Evolutionary conservation across 2,888 invertebrate genomes (phyloP).

Genomic region (Trimorus sp.): DNA sequence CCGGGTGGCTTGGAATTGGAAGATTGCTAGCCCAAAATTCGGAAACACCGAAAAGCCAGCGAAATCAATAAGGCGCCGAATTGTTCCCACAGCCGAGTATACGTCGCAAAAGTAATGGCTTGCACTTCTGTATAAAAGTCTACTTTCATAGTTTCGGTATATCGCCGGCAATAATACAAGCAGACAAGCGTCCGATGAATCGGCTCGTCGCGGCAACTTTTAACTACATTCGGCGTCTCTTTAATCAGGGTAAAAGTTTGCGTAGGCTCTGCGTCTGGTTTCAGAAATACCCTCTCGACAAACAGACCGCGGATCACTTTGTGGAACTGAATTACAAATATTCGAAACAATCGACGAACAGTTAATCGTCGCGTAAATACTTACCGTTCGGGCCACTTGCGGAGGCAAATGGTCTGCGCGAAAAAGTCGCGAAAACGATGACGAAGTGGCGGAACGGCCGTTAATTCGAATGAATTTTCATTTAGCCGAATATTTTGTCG

Average conservation of each 20-base stretch:
- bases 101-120: constrained; percentile 70
- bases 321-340: too few species aligned
- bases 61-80: constrained; percentile 45
- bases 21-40: constrained; percentile 8
- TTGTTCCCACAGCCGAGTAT: constrained; percentile 27
- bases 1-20: too few species aligned
- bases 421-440: too few species aligned
- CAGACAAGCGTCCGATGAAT: constrained; percentile 66
- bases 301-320: too few species aligned
- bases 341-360: too few species aligned
- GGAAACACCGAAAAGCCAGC: constrained; percentile 24
- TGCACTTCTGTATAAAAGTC: constrained; percentile 54
- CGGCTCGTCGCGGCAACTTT: constrained; percentile 72
- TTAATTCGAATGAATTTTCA: constrained; percentile 2
- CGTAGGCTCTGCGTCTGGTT: constrained; percentile 14
- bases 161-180: constrained; percentile 71
- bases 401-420: too few species aligned
- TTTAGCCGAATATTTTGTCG: constrained; percentile 9
- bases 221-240: constrained; percentile 73
- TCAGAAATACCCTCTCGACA: too few species aligned
- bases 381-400: too few species aligned
- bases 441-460: too few species aligned
- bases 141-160: constrained; percentile 60
- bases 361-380: too few species aligned
- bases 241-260: constrained; percentile 75